These are phyloP conservation scores for Mechanitis messenoides DNA, from an alignment of 2,888 invertebrate genomes.

Conservation along the genomic window DNA sequence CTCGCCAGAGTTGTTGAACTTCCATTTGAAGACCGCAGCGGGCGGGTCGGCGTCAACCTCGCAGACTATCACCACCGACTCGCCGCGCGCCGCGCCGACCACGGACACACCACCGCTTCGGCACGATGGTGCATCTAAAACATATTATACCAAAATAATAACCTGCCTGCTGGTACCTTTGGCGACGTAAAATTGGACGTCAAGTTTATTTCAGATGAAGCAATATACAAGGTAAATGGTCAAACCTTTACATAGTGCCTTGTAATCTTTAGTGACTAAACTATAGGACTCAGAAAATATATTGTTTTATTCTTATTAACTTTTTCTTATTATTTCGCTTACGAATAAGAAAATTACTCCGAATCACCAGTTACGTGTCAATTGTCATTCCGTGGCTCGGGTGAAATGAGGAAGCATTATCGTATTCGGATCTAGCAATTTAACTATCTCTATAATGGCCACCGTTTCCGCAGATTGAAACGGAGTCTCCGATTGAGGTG, in stretches of 20 bases:
- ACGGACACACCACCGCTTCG: constrained; percentile 84
- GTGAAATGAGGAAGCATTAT: constrained; percentile 32
- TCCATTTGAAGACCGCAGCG: constrained; percentile 93
- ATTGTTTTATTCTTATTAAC: no score
- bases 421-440: constrained; percentile 34
- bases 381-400: constrained; percentile 23
- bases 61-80: constrained; percentile 90
- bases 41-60: constrained; percentile 95
- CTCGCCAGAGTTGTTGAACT: constrained; percentile 95
- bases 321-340: background rate
- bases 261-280: no score
- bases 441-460: constrained; percentile 32
- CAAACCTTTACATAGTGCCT: no score
- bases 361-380: constrained; percentile 23
- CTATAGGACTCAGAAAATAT: no score
- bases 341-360: constrained; percentile 9
- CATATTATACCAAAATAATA: background rate
- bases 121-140: constrained; percentile 89
- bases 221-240: background rate
- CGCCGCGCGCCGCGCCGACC: constrained; percentile 92
- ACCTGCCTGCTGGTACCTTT: background rate
- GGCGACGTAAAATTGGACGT: background rate
- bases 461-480: constrained; percentile 29
- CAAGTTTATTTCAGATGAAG: no score
- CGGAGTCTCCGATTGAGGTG: constrained; percentile 30